Conservation (phyloP, 1,140 invertebrate genomes). For the Drosophila dunni region DNA sequence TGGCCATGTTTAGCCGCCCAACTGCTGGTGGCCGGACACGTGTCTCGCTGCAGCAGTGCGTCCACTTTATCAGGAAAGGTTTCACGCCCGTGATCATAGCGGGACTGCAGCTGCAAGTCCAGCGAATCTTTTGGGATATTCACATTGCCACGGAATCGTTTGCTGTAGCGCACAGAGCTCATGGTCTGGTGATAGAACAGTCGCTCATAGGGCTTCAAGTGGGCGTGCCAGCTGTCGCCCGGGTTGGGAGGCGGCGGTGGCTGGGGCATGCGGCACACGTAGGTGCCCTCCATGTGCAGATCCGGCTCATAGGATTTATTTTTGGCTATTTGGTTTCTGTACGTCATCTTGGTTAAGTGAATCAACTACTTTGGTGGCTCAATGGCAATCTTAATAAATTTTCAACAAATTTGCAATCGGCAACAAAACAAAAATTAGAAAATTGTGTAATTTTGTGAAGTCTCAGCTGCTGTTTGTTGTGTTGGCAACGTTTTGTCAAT, state of each 20-base stretch:
- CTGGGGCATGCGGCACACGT: constrained; percentile 85
- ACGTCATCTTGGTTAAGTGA: constrained; percentile 17
- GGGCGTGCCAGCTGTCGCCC: constrained; percentile 73
- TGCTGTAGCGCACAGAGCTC: constrained; percentile 86
- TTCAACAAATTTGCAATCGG: background rate
- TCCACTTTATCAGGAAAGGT: constrained; percentile 87
- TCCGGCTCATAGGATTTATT: constrained; percentile 86
- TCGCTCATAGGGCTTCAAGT: constrained; percentile 85
- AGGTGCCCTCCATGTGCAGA: constrained; percentile 86
- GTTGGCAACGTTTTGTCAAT: constrained; percentile 67
- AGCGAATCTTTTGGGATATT: constrained; percentile 87
- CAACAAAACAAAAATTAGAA: constrained; percentile 7
- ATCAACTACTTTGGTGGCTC: background rate
- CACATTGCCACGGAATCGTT: constrained; percentile 84
- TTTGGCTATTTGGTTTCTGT: constrained; percentile 46
- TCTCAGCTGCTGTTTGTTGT: constrained; percentile 29
- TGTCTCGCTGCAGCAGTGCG: constrained; percentile 86
- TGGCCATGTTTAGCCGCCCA: constrained; percentile 55
- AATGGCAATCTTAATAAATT: background rate
- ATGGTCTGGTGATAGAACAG: constrained; percentile 88
- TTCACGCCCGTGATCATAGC: constrained; percentile 87
- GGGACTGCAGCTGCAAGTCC: constrained; percentile 86
- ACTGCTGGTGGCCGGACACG: constrained; percentile 73
- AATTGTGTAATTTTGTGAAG: background rate
- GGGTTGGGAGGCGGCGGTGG: constrained; percentile 71